Base-by-base conservation (phyloP, 2,797 vertebrate genomes). In the Ciconia nigra region DNA sequence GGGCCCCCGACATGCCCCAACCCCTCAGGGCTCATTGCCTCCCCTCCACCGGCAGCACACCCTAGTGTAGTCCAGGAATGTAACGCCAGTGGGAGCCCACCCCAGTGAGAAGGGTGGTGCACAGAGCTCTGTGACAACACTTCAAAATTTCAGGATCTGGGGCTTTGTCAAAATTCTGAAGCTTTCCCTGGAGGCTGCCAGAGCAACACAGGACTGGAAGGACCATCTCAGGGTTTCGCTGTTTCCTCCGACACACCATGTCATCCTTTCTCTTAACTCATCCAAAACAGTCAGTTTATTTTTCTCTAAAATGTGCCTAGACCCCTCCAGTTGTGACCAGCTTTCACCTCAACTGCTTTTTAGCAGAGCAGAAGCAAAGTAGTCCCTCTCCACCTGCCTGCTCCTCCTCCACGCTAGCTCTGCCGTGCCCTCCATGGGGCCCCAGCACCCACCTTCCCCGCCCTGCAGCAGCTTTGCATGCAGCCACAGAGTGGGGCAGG, bases 1-100 rank as follows among this genome's bases (percentile, higher is more conserved):
- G 33, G 7, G 1, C 2, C 7, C 29, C 16, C 3, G 0, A 2
- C 9, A 3, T 4, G 4, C 4, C 33, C 51, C 51, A 65, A 0
- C 4, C 25, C 14, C 51, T 46, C 22, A 5, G 13, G n/a, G 20
- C 26, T 76, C 29, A 2, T 16, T 28, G 33, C 10, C n/a, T 41
- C 25, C 41, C 29, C 65, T 67, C 16, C 1, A 0, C 37, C 4
- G 2, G 62, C 82, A 89, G 66, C 71, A 78, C 5, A 6, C 6
- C 17, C 20, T 31, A 26, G 33, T 8, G 28, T 51, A 69, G 18
- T 26, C 22, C 20, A 31, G 59, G 29, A 63, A 15, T 1, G 1
- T 5, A 37, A 58, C 0, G 0, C 2, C 13, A 5, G 5, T 14
- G 39, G 65, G 57, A 78, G 12, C 44, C 61, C 47, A 16, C 39